Evolutionary conservation across 2,113 vertebrate species (phyloP).

Genomic region (Silurus asotus): DNA sequence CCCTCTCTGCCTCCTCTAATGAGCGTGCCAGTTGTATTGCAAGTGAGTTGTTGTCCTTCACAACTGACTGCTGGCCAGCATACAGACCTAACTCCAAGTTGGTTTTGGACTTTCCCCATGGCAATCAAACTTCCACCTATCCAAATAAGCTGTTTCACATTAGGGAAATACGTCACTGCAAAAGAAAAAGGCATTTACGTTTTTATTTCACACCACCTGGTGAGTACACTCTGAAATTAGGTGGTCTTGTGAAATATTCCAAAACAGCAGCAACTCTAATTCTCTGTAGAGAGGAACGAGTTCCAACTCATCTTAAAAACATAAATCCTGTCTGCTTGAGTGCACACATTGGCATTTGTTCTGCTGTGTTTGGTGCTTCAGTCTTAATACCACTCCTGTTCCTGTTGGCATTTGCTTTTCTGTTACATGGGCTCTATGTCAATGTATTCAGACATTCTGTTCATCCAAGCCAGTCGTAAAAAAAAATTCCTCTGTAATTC

Average conservation of each 20-base stretch:
- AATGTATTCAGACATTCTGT: slow-evolving; percentile 29
- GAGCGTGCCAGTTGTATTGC: slow-evolving; percentile 7
- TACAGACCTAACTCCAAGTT: not conserved
- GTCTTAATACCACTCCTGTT: slow-evolving; percentile 44
- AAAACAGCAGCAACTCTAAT: slow-evolving; percentile 57
- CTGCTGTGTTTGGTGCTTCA: slow-evolving; percentile 35
- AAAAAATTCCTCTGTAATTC: slow-evolving; percentile 36
- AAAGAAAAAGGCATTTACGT: not conserved
- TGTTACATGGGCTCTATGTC: slow-evolving; percentile 31
- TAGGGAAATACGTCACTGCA: not conserved
- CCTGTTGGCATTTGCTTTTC: slow-evolving; percentile 38
- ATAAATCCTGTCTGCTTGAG: slow-evolving; percentile 63
- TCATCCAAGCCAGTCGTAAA: slow-evolving; percentile 13
- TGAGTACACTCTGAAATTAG: slow-evolving; percentile 28
- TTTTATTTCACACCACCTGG: slow-evolving; percentile 33
- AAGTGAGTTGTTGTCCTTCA: slow-evolving; percentile 1
- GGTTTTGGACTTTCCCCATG: not conserved
- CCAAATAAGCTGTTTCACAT: not conserved
- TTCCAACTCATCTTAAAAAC: slow-evolving; percentile 57
- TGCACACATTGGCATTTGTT: slow-evolving; percentile 61
- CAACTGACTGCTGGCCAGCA: not conserved
- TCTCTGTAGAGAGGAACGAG: slow-evolving; percentile 49
- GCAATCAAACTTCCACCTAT: not conserved
- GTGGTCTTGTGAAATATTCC: slow-evolving; percentile 30
- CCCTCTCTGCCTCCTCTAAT: not conserved